Evolutionary conservation across 2,888 invertebrate genomes (phyloP).

Genomic region (Abrostola triplasia): DNA sequence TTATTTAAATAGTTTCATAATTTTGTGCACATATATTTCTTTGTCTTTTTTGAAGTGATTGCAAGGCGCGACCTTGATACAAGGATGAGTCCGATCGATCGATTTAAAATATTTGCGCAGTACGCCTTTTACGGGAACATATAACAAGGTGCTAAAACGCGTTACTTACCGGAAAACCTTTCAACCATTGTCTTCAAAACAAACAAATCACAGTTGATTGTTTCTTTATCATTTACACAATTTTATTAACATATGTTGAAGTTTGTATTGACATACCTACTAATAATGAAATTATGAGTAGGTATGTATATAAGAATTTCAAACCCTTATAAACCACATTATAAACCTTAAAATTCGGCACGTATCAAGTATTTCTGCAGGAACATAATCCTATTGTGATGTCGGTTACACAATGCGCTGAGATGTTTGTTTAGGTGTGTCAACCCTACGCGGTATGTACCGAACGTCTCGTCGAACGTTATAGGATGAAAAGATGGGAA

Average conservation of each 20-base stretch:
- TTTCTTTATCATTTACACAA: too few species aligned
- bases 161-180: background rate
- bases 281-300: too few species aligned
- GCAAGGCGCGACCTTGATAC: background rate
- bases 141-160: slow-evolving; percentile 5
- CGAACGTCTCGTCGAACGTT: slow-evolving; percentile 43
- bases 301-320: too few species aligned
- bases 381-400: slow-evolving; percentile 49
- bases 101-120: background rate
- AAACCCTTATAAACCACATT: slow-evolving; percentile 9
- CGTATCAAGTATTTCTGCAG: slow-evolving; percentile 40
- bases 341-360: slow-evolving; percentile 23
- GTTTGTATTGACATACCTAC: too few species aligned
- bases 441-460: slow-evolving; percentile 66
- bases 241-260: too few species aligned
- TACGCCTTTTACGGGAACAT: background rate
- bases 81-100: slow-evolving; percentile 2
- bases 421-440: slow-evolving; percentile 65
- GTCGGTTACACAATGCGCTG: slow-evolving; percentile 53
- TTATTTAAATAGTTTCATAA: too few species aligned
- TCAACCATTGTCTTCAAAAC: too few species aligned
- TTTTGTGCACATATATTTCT: too few species aligned
- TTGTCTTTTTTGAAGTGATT: background rate
- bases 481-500: background rate
- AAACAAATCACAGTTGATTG: too few species aligned